Percentiles rank a stretch among this genome's conserved stretches.
These are phyloP conservation scores for Promerops cafer DNA, from an alignment of 2,113 vertebrate species.

Conservation along the genomic window DNA sequence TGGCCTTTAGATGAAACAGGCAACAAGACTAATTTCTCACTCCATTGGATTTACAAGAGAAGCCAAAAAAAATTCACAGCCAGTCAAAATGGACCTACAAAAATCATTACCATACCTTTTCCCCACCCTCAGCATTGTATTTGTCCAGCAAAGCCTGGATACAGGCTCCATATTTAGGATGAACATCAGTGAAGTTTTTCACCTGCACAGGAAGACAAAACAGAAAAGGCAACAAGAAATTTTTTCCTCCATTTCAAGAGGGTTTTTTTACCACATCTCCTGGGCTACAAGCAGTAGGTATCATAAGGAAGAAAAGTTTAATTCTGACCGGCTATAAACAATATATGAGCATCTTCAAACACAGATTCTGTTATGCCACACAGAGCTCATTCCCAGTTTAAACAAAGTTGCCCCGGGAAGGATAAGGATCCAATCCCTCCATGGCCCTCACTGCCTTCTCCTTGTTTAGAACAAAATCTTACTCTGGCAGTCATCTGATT, in stretches of 20 bases:
- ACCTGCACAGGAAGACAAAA: slow-evolving; percentile 70
- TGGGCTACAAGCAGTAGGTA: background rate
- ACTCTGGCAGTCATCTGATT: background rate
- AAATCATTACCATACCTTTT: slow-evolving; percentile 68
- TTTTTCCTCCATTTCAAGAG: background rate
- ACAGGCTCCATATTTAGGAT: slow-evolving; percentile 80
- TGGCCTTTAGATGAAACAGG: background rate
- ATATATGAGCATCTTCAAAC: background rate
- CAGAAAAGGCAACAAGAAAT: background rate
- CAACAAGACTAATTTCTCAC: background rate
- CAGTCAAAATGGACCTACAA: background rate
- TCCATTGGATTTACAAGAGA: background rate
- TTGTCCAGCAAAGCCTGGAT: slow-evolving; percentile 82
- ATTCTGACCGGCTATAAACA: background rate
- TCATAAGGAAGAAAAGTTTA: background rate
- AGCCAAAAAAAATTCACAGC: background rate
- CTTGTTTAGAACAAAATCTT: background rate
- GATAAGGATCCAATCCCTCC: background rate
- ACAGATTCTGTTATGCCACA: background rate
- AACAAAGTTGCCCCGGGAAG: background rate
- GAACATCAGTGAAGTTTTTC: slow-evolving; percentile 81
- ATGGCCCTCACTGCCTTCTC: background rate
- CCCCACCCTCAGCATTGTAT: slow-evolving; percentile 72
- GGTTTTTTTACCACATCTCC: background rate
- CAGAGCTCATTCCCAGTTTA: background rate